Conservation (phyloP, 2,113 vertebrate genomes). For the Epinephelus moara region DNA sequence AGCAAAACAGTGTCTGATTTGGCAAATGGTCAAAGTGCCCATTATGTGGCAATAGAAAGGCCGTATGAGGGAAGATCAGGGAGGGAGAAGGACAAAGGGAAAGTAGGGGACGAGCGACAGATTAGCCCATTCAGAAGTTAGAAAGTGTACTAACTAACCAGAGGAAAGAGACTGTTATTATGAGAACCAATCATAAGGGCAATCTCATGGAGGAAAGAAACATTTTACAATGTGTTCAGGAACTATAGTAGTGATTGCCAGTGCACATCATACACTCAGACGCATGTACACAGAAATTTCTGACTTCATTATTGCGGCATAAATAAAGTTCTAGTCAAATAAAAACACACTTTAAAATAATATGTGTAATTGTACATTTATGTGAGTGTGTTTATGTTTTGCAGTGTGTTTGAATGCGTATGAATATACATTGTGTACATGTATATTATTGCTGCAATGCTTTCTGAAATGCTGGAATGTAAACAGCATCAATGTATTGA, state of each 20-base stretch:
- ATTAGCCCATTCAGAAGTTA: constrained; percentile 83
- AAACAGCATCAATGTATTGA: constrained; percentile 11
- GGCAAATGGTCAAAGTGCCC: constrained; percentile 89
- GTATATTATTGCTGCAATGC: background rate
- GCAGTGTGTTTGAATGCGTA: background rate
- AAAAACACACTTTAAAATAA: constrained; percentile 6
- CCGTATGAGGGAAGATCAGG: constrained; percentile 81
- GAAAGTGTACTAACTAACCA: constrained; percentile 81
- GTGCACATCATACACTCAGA: constrained; percentile 11
- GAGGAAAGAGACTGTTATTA: constrained; percentile 78
- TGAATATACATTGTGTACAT: background rate
- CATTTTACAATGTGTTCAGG: constrained; percentile 8
- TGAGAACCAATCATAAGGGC: constrained; percentile 77
- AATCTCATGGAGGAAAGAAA: constrained; percentile 1
- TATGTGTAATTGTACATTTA: background rate
- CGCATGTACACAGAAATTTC: background rate
- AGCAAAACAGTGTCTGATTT: constrained; percentile 88
- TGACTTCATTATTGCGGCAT: constrained; percentile 35
- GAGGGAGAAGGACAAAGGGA: constrained; percentile 69
- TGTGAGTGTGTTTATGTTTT: background rate
- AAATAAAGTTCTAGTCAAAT: constrained; percentile 17
- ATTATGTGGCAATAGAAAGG: constrained; percentile 89
- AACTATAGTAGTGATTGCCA: background rate
- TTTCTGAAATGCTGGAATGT: background rate
- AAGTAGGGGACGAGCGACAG: constrained; percentile 83